phyloP scores from a whole-genome alignment of 1,140 invertebrate genomes.

The Adoxophyes honmai region DNA sequence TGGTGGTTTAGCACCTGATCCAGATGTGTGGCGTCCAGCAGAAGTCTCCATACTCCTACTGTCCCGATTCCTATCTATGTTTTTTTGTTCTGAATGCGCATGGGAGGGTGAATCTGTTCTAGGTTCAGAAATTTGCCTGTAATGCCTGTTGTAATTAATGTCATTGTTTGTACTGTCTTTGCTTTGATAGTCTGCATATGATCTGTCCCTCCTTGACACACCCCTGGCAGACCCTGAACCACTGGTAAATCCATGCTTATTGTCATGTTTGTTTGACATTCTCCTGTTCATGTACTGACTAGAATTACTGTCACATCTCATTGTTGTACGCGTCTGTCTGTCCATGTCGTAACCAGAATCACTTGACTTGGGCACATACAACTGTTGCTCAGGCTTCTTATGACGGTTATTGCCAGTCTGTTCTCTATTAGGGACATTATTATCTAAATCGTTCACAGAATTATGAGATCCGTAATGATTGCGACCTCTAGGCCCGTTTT shows the following conservation, averaged over 20 bases:
- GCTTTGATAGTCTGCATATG: conserved; percentile 39
- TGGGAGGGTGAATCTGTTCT: conserved; percentile 66
- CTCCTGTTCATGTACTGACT: conserved; percentile 60
- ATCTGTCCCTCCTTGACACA: conserved; percentile 41
- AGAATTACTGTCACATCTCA: conserved; percentile 58
- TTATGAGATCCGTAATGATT: conserved; percentile 63
- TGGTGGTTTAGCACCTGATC: conserved; percentile 68
- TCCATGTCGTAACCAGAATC: conserved; percentile 49
- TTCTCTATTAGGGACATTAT: conserved; percentile 39
- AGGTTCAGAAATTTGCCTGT: conserved; percentile 66
- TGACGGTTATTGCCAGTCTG: conserved; percentile 38
- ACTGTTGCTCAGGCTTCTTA: conserved; percentile 70
- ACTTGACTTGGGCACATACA: conserved; percentile 56
- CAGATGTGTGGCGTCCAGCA: conserved; percentile 52
- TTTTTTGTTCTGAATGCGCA: conserved; percentile 47
- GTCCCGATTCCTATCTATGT: conserved; percentile 61
- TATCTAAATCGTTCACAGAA: conserved; percentile 56
- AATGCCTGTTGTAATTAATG: conserved; percentile 61
- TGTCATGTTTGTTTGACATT: conserved; percentile 49
- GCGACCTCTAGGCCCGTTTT: conserved; percentile 43
- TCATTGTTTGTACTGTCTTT: conserved; percentile 52
- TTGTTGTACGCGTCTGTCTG: conserved; percentile 42
- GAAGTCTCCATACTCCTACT: conserved; percentile 75
- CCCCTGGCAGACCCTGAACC: conserved; percentile 48
- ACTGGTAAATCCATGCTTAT: conserved; percentile 39